A percentile compares a stretch with the other conserved stretches of the same genome.
Conservation (phyloP, 2,797 vertebrate species). For the Erethizon dorsatum region DNA sequence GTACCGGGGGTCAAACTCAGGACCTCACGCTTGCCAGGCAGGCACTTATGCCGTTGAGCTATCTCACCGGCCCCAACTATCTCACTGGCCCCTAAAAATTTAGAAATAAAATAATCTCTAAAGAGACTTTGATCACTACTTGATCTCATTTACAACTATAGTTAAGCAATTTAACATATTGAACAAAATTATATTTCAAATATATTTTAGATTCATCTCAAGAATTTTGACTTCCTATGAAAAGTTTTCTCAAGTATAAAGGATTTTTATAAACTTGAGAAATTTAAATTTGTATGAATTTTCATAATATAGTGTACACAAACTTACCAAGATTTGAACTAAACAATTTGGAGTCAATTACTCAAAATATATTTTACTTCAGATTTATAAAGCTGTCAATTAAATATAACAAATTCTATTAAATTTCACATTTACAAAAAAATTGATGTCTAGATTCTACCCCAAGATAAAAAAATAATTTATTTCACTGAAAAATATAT, state of each 20-base stretch:
- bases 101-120: slow-evolving; percentile 25
- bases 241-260: background rate
- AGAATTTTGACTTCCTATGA: slow-evolving; percentile 16
- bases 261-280: background rate
- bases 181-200: slow-evolving; percentile 20
- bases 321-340: slow-evolving; percentile 42
- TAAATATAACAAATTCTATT: slow-evolving; percentile 7
- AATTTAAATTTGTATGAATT: slow-evolving; percentile 33
- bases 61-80: too few species aligned
- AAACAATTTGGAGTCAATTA: slow-evolving; percentile 32
- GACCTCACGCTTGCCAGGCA: too few species aligned
- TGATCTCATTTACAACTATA: background rate
- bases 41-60: too few species aligned
- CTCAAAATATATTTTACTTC: slow-evolving; percentile 20
- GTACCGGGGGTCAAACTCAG: too few species aligned
- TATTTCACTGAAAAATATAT: background rate
- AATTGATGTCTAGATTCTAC: background rate
- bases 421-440: slow-evolving; percentile 27
- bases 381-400: background rate
- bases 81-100: too few species aligned
- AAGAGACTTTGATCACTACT: background rate
- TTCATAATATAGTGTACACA: background rate
- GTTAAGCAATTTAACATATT: background rate
- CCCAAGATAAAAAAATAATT: background rate
- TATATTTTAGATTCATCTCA: background rate